Evolutionary conservation across 2,113 vertebrate genomes (phyloP).

Genomic region (Muscicapa adusta): DNA sequence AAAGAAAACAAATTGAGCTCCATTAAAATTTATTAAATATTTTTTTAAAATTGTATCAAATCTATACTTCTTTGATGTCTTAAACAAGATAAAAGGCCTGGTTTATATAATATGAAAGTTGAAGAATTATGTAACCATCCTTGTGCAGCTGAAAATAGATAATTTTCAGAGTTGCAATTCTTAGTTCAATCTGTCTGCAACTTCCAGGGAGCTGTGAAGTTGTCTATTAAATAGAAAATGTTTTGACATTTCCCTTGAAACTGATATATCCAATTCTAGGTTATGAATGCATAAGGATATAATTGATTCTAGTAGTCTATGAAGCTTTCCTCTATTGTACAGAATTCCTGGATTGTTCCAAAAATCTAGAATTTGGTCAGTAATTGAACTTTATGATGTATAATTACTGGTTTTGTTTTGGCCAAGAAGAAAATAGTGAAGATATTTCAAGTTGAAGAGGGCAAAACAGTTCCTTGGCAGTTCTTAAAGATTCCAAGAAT

Average conservation of each 20-base stretch:
- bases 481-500: slow-evolving; percentile 41
- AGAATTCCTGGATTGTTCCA: background rate
- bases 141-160: background rate
- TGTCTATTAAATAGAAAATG: slow-evolving; percentile 2
- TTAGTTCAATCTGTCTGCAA: background rate
- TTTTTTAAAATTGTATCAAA: background rate
- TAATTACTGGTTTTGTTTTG: slow-evolving; percentile 8
- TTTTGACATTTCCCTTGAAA: slow-evolving; percentile 26
- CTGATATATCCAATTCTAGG: background rate
- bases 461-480: slow-evolving; percentile 11
- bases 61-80: background rate
- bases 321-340: background rate
- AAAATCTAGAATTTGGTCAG: slow-evolving; percentile 1
- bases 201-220: background rate
- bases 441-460: slow-evolving; percentile 8
- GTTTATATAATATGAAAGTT: background rate
- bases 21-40: background rate
- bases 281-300: background rate
- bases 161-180: background rate
- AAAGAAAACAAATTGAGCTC: background rate
- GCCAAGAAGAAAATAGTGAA: slow-evolving; percentile 23
- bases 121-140: background rate
- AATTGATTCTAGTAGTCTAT: background rate
- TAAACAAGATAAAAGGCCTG: background rate
- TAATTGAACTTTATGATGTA: background rate